Percentiles rank a stretch among this genome's conserved stretches.
These are phyloP conservation scores for Campoletis sonorensis DNA, from an alignment of 1,140 invertebrate genomes.

Conservation along the genomic window DNA sequence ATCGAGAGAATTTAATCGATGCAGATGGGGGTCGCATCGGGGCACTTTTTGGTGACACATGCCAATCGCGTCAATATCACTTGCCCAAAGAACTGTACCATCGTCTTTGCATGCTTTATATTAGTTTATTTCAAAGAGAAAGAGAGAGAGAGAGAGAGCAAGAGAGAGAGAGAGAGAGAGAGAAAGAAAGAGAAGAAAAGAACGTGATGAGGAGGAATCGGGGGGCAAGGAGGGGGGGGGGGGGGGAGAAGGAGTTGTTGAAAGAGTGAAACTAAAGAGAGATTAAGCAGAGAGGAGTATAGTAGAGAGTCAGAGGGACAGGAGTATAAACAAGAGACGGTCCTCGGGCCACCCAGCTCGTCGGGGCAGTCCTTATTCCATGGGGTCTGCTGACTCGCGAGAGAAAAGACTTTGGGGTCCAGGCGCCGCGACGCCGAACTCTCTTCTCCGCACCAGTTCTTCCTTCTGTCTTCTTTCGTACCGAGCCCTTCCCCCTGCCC, in stretches of 20 bases:
- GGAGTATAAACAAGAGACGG: constrained; percentile 68
- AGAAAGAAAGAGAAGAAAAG: constrained; percentile 43
- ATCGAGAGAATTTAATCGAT: constrained; percentile 28
- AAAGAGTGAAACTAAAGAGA: constrained; percentile 47
- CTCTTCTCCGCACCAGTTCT: constrained; percentile 26
- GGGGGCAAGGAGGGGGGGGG: constrained; percentile 1
- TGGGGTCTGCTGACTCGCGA: constrained; percentile 45
- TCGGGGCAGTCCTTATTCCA: constrained; percentile 54
- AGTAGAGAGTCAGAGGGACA: constrained; percentile 48
- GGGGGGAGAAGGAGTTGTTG: constrained; percentile 42
- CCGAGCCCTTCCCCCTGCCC: background rate
- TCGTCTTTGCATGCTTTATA: background rate
- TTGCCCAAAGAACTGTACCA: background rate
- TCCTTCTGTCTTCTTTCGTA: constrained; percentile 36
- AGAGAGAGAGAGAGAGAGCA: constrained; percentile 9
- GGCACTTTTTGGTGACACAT: background rate
- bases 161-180: constrained; percentile 39
- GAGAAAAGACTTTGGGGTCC: constrained; percentile 42
- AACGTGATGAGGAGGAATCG: no score
- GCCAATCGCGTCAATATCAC: constrained; percentile 63
- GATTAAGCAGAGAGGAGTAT: constrained; percentile 46
- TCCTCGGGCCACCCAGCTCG: constrained; percentile 69
- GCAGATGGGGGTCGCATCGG: constrained; percentile 20
- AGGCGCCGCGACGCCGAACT: constrained; percentile 39
- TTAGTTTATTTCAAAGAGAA: constrained; percentile 42